Evolutionary conservation across 2,113 vertebrate species (phyloP).

Genomic region (Sapajus apella): DNA sequence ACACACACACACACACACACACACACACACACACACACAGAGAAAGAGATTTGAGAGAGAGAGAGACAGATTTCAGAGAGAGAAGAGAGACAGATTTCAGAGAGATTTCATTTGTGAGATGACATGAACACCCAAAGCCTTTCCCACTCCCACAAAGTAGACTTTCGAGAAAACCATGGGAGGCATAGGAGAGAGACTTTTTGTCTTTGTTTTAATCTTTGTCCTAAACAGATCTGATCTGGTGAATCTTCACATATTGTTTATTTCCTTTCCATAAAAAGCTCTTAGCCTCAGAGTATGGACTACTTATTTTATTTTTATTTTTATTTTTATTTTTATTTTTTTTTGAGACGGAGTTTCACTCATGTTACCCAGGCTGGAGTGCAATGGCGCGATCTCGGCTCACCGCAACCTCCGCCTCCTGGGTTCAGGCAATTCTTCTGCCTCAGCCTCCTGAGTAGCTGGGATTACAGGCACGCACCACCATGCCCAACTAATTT

Average conservation of each 20-base stretch:
- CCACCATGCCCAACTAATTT: no score
- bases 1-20: neutral
- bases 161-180: neutral
- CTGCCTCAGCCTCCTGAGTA: no score
- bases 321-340: no score
- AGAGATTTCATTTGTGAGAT: neutral
- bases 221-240: neutral
- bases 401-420: no score
- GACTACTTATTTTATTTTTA: constrained; percentile 64
- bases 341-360: no score
- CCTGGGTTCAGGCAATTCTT: no score
- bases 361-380: no score
- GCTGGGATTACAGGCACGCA: no score
- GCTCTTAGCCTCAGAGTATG: constrained; percentile 51
- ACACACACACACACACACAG: neutral
- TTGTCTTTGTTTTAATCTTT: neutral
- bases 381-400: no score
- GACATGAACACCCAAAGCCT: neutral
- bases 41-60: no score
- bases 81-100: neutral
- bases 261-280: constrained; percentile 50
- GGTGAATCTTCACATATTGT: constrained; percentile 52
- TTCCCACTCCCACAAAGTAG: neutral
- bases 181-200: neutral
- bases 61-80: no score